Evolutionary conservation across 2,888 invertebrate genomes (phyloP).

Genomic region (Eurois occulta): DNA sequence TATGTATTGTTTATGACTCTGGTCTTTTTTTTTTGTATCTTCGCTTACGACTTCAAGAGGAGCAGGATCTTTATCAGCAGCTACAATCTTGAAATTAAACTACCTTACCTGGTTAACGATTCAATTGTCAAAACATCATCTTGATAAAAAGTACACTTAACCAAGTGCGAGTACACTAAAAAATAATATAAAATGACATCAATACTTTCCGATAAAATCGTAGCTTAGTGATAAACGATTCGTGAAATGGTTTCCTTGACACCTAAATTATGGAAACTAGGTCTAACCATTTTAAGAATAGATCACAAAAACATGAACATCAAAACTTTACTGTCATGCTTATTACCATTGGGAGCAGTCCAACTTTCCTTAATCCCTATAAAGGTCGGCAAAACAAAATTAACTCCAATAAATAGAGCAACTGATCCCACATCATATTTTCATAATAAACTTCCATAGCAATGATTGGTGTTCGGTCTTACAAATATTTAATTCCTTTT

Average conservation of each 20-base stretch:
- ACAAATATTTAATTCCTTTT: not conserved
- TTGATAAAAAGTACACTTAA: no score
- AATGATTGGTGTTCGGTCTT: not conserved
- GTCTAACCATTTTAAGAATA: slow-evolving; percentile 24
- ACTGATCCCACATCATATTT: slow-evolving; percentile 48
- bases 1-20: not conserved
- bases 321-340: slow-evolving; percentile 50
- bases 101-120: not conserved
- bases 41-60: not conserved
- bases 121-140: not conserved
- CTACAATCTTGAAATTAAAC: not conserved
- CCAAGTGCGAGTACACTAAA: not conserved
- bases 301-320: slow-evolving; percentile 47
- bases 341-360: slow-evolving; percentile 56
- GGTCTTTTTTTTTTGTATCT: not conserved
- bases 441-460: slow-evolving; percentile 36
- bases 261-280: slow-evolving; percentile 21
- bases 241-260: not conserved
- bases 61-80: not conserved
- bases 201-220: not conserved
- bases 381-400: slow-evolving; percentile 64
- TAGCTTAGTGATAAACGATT: not conserved
- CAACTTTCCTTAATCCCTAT: slow-evolving; percentile 61
- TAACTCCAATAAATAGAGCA: slow-evolving; percentile 58
- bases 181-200: not conserved